phyloP scores from a whole-genome alignment of 1,140 invertebrate genomes.

The Sinella curviseta region DNA sequence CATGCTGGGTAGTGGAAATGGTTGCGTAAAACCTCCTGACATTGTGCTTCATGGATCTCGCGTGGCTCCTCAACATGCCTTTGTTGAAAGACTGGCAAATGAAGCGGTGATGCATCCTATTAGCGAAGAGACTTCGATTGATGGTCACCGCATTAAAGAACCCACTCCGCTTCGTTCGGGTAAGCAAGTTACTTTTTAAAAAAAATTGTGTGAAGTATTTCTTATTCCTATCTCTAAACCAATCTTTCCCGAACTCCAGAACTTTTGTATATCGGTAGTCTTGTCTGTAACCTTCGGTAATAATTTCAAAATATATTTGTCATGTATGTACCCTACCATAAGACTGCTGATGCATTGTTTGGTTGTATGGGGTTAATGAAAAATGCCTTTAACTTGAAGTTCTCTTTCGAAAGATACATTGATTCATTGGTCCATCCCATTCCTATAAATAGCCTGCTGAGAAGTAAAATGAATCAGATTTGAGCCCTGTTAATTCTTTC shows the following conservation, averaged over 20 bases:
- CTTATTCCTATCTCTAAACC: too few species aligned
- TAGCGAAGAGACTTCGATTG: conserved; percentile 43
- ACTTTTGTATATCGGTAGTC: too few species aligned
- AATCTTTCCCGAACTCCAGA: too few species aligned
- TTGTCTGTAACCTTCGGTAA: too few species aligned
- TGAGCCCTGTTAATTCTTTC: conserved; percentile 1
- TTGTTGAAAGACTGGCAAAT: conserved; percentile 46
- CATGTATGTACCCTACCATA: neutral
- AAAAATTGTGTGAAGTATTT: too few species aligned
- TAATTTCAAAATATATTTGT: too few species aligned
- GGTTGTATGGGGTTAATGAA: too few species aligned
- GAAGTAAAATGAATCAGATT: neutral
- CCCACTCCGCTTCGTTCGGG: conserved; percentile 44
- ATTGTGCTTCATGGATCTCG: conserved; percentile 39
- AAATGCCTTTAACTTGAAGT: too few species aligned
- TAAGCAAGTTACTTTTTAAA: conserved; percentile 23
- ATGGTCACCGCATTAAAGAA: conserved; percentile 29
- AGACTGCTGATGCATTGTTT: neutral
- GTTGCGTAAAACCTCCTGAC: conserved; percentile 46
- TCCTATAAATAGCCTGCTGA: conserved; percentile 10
- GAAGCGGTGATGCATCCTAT: conserved; percentile 48
- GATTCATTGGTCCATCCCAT: neutral
- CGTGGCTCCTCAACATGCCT: conserved; percentile 48
- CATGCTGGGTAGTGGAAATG: conserved; percentile 49
- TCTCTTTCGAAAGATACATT: too few species aligned